These are phyloP conservation scores for Bothrops jararaca DNA, from an alignment of 2,113 vertebrate species.

Conservation along the genomic window DNA sequence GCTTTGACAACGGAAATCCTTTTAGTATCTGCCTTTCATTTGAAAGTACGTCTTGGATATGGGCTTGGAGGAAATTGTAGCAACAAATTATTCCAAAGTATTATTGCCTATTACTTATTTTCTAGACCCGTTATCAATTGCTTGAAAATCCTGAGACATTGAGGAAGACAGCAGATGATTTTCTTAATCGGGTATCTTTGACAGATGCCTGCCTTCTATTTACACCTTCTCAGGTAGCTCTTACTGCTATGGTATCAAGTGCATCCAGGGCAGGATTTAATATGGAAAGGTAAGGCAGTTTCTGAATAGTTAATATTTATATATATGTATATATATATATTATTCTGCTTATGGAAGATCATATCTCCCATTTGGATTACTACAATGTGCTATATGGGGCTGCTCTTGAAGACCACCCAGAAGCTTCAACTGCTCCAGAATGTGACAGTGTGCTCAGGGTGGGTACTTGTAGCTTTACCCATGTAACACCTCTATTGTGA, in stretches of 20 bases:
- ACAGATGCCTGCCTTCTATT: slow-evolving; percentile 89
- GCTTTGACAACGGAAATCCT: neutral
- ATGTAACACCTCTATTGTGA: neutral
- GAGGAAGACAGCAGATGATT: slow-evolving; percentile 91
- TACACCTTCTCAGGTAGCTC: slow-evolving; percentile 87
- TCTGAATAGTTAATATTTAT: neutral
- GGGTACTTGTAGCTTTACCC: neutral
- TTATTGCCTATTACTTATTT: slow-evolving; percentile 49
- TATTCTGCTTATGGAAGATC: neutral
- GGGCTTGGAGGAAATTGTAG: fast-evolving
- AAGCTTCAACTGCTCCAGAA: neutral
- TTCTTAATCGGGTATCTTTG: slow-evolving; percentile 82
- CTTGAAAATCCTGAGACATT: slow-evolving; percentile 91
- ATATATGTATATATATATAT: neutral
- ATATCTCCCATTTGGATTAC: neutral
- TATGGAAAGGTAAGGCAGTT: slow-evolving; percentile 83
- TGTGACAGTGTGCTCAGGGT: neutral
- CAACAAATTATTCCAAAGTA: neutral
- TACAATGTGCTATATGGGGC: neutral
- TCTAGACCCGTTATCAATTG: slow-evolving; percentile 84
- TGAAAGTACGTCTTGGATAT: neutral
- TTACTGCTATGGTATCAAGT: slow-evolving; percentile 86
- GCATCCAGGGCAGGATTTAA: slow-evolving; percentile 85
- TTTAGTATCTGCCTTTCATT: neutral
- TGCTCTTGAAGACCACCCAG: neutral